Base-by-base conservation (phyloP, 2,797 vertebrate species). In the Cyclopterus lumpus region DNA sequence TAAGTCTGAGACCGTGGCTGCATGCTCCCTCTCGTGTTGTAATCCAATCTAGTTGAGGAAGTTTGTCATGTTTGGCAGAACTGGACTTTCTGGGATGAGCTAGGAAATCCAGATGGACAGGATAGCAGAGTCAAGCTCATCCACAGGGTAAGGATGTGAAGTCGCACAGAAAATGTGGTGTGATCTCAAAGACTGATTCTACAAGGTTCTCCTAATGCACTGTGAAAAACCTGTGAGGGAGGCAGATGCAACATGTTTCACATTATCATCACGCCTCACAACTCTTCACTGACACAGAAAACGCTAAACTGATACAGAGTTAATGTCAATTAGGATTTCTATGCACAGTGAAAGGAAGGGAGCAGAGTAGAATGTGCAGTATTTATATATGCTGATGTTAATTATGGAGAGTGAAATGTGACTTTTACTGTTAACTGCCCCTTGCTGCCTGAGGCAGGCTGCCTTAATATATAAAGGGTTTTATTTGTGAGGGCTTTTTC, bases 11-110 rank as follows among this genome's bases (percentile, higher is more conserved):
- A 74, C 68, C 15, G 18, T 28, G 61, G 72, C 80, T 59, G 72
- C 83, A 83, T 71, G 60, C 80, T 83, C 78, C 66, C 81, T 73
- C 86, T 85, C 40, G 16, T 85, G 81, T 74, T 77, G 81, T 86
- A 84, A 92, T 92, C 84, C 79, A 65, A 85, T 92, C 82, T 89
- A 86, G 79, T 73, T 75, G 84, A 90, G 79, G 83, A 91, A 92
- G 90, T 93, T 93, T 92, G 92, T 92, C 89, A 90, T 89, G 79
- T 92, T 92, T 88, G 86, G 88, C 88, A 88, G 86, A 86, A 86
- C 51, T 77, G 85, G 90, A 91, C 90, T 91, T 73, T 82, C 67
- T 26, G 65, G 83, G 81, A 86, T 75, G 90, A 86, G 81, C 63
- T 26, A 61, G 71, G 80, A 88, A 81, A 91, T 92, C 79, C 84